These are phyloP conservation scores for Conopomorpha cramerella DNA, from an alignment of 1,140 invertebrate species.

Conservation along the genomic window DNA sequence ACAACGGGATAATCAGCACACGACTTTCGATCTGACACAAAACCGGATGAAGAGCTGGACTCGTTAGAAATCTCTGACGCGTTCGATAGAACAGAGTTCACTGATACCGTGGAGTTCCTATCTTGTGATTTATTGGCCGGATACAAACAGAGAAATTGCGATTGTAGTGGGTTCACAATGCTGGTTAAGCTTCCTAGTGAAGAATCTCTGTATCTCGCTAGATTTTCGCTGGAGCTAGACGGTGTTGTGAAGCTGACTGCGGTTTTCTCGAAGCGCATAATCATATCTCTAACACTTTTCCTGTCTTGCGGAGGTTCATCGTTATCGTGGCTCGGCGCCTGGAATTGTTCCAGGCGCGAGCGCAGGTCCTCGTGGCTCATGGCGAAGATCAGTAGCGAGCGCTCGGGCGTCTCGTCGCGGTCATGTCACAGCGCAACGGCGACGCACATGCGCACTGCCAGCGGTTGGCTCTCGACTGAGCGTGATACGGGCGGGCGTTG, in stretches of 20 bases:
- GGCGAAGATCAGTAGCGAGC: conserved; percentile 26
- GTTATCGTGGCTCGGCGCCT: too few species aligned
- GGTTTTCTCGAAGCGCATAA: conserved; percentile 41
- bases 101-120: conserved; percentile 45
- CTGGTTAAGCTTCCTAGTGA: conserved; percentile 37
- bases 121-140: conserved; percentile 35
- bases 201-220: conserved; percentile 31
- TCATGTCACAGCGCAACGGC: conserved; percentile 33
- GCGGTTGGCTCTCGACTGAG: too few species aligned
- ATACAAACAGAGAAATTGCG: conserved; percentile 32
- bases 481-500: too few species aligned
- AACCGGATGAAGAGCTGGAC: conserved; percentile 46
- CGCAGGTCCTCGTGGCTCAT: conserved; percentile 44
- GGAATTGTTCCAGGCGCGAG: conserved; percentile 20
- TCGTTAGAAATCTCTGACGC: conserved; percentile 43
- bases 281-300: conserved; percentile 42
- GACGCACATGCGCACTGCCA: too few species aligned
- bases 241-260: conserved; percentile 18
- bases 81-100: conserved; percentile 50
- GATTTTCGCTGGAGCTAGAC: conserved; percentile 29
- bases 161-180: conserved; percentile 35
- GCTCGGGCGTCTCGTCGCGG: conserved; percentile 16
- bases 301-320: too few species aligned
- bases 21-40: conserved; percentile 46
- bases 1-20: conserved; percentile 15